Conservation (phyloP, 2,888 invertebrate species). For the Ophion slaviceki region DNA sequence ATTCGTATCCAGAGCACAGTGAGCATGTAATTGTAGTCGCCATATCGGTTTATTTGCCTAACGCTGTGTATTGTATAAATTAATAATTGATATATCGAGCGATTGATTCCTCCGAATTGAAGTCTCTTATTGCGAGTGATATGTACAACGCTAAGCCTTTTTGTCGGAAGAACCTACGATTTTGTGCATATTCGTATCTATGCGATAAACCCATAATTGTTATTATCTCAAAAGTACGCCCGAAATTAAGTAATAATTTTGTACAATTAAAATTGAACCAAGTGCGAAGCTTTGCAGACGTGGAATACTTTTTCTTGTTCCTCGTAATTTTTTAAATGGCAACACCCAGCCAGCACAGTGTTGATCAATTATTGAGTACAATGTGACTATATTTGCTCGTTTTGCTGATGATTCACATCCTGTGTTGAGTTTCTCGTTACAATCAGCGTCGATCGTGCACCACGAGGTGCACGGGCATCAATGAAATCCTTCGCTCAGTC, state of each 20-base stretch:
- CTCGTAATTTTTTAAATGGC: background rate
- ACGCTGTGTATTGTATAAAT: conserved; percentile 68
- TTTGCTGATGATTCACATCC: conserved; percentile 63
- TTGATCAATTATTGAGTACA: conserved; percentile 25
- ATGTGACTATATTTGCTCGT: conserved; percentile 1
- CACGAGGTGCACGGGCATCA: conserved; percentile 43
- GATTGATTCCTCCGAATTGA: conserved; percentile 14
- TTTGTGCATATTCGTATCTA: background rate
- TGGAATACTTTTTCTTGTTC: background rate
- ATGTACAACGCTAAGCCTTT: conserved; percentile 4
- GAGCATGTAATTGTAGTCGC: conserved; percentile 27
- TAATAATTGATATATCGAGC: conserved; percentile 36
- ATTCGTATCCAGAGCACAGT: background rate
- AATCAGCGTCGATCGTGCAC: conserved; percentile 40
- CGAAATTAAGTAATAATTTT: background rate
- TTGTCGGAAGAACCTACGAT: conserved; percentile 9
- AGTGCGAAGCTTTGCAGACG: conserved; percentile 2
- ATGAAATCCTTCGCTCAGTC: conserved; percentile 54
- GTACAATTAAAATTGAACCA: background rate
- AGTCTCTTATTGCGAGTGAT: conserved; percentile 26
- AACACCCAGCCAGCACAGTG: background rate
- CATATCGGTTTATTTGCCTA: conserved; percentile 54
- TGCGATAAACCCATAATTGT: background rate
- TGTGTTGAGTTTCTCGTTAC: conserved; percentile 67
- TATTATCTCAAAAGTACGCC: background rate